Conservation (phyloP, 2,888 invertebrate genomes). For the Athripsodes cinereus region DNA sequence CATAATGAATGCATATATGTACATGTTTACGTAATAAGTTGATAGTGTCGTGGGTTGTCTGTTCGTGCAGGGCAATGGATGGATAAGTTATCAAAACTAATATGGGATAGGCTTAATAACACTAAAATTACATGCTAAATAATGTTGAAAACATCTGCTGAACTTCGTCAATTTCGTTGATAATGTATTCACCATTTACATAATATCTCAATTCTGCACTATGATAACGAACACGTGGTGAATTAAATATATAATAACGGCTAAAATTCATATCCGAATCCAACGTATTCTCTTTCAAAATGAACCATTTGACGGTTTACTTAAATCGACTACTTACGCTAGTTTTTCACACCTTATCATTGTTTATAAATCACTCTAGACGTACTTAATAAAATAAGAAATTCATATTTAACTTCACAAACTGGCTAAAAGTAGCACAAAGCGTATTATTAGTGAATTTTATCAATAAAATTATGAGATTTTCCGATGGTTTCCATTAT, state of each 20-base stretch:
- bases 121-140: not conserved
- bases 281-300: slow-evolving; percentile 20
- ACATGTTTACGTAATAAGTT: not conserved
- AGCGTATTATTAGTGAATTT: slow-evolving; percentile 10
- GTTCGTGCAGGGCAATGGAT: not conserved
- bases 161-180: no score
- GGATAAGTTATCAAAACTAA: not conserved
- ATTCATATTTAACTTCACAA: slow-evolving; percentile 1
- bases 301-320: slow-evolving; percentile 18
- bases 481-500: slow-evolving; percentile 15
- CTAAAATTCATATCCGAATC: slow-evolving; percentile 16
- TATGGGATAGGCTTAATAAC: not conserved
- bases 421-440: not conserved
- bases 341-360: not conserved
- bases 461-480: slow-evolving; percentile 15
- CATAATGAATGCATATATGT: no score
- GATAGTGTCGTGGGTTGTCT: not conserved
- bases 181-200: no score
- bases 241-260: slow-evolving; percentile 11
- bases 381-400: not conserved
- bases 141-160: no score
- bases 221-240: not conserved
- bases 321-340: slow-evolving; percentile 17
- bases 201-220: no score
- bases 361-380: not conserved